Percentiles rank a stretch among this genome's conserved stretches.
phyloP scores from a whole-genome alignment of 2,888 invertebrate genomes.

The Theodoxus fluviatilis region DNA sequence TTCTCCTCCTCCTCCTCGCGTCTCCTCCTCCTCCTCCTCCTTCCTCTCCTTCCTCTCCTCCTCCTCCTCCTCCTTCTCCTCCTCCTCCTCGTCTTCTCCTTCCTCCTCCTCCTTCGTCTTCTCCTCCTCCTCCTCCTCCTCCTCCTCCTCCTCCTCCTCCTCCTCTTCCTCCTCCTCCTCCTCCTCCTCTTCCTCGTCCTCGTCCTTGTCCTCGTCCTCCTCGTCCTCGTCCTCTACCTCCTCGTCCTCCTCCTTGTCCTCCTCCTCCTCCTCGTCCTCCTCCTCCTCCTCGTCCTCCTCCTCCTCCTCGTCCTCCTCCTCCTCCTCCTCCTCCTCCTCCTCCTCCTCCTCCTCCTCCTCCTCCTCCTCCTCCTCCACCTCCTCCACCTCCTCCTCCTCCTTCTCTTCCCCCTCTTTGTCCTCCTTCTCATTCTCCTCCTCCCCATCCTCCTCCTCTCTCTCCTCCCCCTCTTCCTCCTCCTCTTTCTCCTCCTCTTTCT shows the following conservation, averaged over 20 bases:
- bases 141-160: slow-evolving; percentile 13
- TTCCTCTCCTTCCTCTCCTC: background rate
- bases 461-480: too few relatives aligned
- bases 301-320: background rate
- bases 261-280: background rate
- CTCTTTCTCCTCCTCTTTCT: too few relatives aligned
- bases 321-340: background rate
- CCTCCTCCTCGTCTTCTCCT: background rate
- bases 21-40: slow-evolving; percentile 1
- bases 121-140: background rate
- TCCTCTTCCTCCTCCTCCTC: background rate
- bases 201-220: background rate
- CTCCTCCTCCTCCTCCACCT: background rate
- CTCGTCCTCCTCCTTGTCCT: background rate
- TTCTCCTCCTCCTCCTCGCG: background rate
- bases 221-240: slow-evolving; percentile 7
- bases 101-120: background rate
- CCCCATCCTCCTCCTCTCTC: too few relatives aligned
- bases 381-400: background rate
- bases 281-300: background rate
- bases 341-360: background rate
- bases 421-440: too few relatives aligned
- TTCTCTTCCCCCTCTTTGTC: too few relatives aligned
- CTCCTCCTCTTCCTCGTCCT: background rate
- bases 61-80: background rate